These are phyloP conservation scores for Isichthys henryi DNA, from an alignment of 2,113 vertebrate species.

Conservation along the genomic window DNA sequence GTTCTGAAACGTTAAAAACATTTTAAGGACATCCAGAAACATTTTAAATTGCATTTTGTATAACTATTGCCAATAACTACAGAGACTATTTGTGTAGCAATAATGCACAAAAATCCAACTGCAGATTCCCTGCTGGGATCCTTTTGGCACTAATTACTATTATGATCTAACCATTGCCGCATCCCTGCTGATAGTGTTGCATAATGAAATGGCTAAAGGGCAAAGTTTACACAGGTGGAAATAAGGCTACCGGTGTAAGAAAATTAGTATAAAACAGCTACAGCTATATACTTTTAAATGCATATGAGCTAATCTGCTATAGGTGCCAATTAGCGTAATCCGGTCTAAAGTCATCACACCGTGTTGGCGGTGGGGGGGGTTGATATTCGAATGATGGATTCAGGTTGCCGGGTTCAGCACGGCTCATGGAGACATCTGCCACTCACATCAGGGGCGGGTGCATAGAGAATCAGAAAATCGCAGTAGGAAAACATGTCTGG, in stretches of 20 bases:
- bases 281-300: neutral
- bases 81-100: neutral
- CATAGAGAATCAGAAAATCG: neutral
- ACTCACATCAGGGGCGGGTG: neutral
- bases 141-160: neutral
- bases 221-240: neutral
- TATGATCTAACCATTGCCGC: neutral
- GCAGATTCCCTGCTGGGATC: neutral
- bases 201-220: neutral
- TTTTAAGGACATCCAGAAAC: neutral
- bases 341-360: neutral
- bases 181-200: neutral
- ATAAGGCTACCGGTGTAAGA: neutral
- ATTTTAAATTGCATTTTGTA: neutral
- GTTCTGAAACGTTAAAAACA: neutral
- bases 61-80: neutral
- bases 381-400: neutral
- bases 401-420: neutral
- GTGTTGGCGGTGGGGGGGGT: neutral
- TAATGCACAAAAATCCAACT: neutral
- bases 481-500: neutral
- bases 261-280: neutral
- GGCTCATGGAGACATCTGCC: neutral
- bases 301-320: neutral
- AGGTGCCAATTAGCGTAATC: neutral